Evolutionary conservation across 2,113 vertebrate species (phyloP), one percentile per base, ranked within the genome.

Genomic region (Lepus americanus): DNA sequence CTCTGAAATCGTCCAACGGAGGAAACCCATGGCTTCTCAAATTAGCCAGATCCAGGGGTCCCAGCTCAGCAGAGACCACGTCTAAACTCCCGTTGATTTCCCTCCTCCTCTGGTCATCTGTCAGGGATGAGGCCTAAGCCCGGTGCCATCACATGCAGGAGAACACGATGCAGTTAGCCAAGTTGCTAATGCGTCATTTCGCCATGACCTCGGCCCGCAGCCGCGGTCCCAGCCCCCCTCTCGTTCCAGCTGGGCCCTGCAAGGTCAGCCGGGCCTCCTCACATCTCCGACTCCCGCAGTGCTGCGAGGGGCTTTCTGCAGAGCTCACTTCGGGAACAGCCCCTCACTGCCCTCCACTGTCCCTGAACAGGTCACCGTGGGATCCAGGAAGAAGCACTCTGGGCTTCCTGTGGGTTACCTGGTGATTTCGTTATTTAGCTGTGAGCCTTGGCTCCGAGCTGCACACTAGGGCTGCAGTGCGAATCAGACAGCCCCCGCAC

Each of bases 271-370:
- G 44, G 44, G 13, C 36, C 14, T 53, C 55, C 72, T 77, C 51
- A 31, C 0, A 0, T 0, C 1, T 36, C 17, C 25, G 9, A 4
- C n/a, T 11, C 23, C 25, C 20, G 13, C 16, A n/a, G 53, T 31
- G 12, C 66, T 19, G 39, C 1, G 11, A 51, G 84, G 39, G 20
- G 23, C 72, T 74, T 89, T 79, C 33, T 10, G 16, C 67, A 4
- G 59, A 87, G 89, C 36, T 5, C 0, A 3, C 11, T 83, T 90
- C 44, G 36, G 3, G 36, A 87, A 39, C 31, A 33, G 13, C 1
- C 29, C 31, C 49, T 81, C 9, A 2, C 22, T n/a, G 74, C 59
- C 22, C 80, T 85, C 70, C 44, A 44, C 44, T 7, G 39, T 44
- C 44, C 44, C 44, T 44, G 44, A 8, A 44, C 6, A 44, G 6